phyloP scores from a whole-genome alignment of 1,140 invertebrate genomes.

The Zaprionus tsacasi region DNA sequence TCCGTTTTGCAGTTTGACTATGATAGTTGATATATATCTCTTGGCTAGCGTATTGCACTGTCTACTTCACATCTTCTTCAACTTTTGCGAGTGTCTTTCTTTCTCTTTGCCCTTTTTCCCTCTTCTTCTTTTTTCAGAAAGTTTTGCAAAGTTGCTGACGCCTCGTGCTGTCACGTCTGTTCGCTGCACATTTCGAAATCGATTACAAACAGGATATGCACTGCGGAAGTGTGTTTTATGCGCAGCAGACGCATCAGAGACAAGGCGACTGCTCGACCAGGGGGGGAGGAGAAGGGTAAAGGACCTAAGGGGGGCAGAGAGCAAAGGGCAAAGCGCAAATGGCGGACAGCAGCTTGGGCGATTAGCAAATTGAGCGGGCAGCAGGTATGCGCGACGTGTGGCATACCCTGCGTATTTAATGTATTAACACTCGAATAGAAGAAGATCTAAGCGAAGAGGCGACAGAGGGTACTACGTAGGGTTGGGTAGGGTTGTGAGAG shows the following conservation, averaged over 20 bases:
- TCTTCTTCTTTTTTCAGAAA: too few relatives aligned
- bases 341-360: slow-evolving; percentile 29
- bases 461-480: background rate
- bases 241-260: slow-evolving; percentile 10
- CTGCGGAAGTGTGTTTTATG: slow-evolving; percentile 75
- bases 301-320: background rate
- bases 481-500: background rate
- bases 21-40: background rate
- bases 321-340: background rate
- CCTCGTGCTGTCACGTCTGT: slow-evolving; percentile 49
- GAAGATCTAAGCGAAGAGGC: slow-evolving; percentile 14
- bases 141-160: slow-evolving; percentile 20
- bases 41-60: background rate
- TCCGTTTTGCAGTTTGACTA: background rate
- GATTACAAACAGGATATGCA: slow-evolving; percentile 82
- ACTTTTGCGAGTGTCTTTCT: background rate
- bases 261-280: background rate
- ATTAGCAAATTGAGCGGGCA: slow-evolving; percentile 30
- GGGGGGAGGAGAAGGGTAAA: too few relatives aligned
- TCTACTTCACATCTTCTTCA: background rate
- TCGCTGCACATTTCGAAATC: slow-evolving; percentile 79
- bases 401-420: slow-evolving; percentile 45
- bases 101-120: too few relatives aligned
- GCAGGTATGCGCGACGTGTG: background rate
- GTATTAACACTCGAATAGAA: slow-evolving; percentile 53